A percentile compares a stretch with the other conserved stretches of the same genome.
Conservation (phyloP, 1,140 invertebrate species). For the Drosophila nebulosa region DNA sequence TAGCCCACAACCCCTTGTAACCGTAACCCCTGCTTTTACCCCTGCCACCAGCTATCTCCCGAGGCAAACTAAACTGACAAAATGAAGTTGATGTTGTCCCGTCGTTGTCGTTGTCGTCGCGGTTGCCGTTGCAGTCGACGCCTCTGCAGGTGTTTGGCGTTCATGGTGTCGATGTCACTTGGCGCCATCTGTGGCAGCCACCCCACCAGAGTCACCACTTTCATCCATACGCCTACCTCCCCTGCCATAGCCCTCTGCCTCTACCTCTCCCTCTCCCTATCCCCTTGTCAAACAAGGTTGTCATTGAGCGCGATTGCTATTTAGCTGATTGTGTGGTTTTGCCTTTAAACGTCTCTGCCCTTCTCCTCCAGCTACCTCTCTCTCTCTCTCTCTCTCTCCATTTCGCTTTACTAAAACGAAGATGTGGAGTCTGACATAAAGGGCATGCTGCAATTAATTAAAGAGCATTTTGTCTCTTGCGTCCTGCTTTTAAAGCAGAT, state of each 20-base stretch:
- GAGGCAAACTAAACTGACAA: constrained; percentile 33
- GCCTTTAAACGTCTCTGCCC: constrained; percentile 29
- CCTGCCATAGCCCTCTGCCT: no score
- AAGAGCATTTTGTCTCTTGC: constrained; percentile 30
- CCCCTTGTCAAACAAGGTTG: constrained; percentile 25
- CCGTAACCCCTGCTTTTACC: not conserved
- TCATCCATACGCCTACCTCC: not conserved
- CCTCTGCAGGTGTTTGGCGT: constrained; percentile 24
- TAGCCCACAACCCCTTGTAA: not conserved
- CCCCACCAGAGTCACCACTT: not conserved
- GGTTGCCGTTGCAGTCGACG: constrained; percentile 1
- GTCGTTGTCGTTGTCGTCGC: not conserved
- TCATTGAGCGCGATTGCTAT: constrained; percentile 40
- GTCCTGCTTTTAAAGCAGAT: constrained; percentile 15
- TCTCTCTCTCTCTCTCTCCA: not conserved
- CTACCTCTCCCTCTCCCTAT: not conserved
- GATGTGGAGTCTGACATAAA: constrained; percentile 26
- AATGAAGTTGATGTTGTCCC: constrained; percentile 39
- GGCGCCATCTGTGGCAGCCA: constrained; percentile 1
- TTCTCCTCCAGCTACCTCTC: not conserved
- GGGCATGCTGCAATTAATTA: constrained; percentile 51
- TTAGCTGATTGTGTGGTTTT: constrained; percentile 57
- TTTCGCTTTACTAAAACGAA: not conserved
- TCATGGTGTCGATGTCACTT: constrained; percentile 39
- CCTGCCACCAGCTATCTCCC: not conserved